Percentiles rank a stretch among this genome's conserved stretches.
Evolutionary conservation across 53 echinoderm and acorn worm species (phyloP).

Genomic region (Zoroaster sp.): DNA sequence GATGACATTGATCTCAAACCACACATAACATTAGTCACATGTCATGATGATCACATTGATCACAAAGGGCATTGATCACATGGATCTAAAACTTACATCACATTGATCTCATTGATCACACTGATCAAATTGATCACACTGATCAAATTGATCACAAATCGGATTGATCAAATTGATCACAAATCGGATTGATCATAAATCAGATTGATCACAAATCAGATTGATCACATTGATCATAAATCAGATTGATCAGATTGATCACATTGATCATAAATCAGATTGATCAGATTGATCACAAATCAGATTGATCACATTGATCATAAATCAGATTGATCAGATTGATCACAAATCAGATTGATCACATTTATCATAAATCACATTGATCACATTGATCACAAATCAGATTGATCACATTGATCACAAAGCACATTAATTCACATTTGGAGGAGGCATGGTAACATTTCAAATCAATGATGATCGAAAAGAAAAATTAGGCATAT

Average conservation of each 20-base stretch:
- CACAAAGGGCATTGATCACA: too few relatives aligned
- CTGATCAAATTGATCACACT: background rate
- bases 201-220: too few relatives aligned
- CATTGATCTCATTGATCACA: background rate
- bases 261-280: background rate
- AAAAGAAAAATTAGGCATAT: too few relatives aligned
- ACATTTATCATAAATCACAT: background rate
- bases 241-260: background rate
- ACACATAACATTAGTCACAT: too few relatives aligned
- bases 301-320: background rate
- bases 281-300: background rate
- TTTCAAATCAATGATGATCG: too few relatives aligned
- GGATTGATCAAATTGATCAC: background rate
- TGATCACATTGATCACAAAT: background rate
- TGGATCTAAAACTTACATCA: background rate
- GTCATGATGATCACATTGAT: too few relatives aligned
- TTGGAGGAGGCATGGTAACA: too few relatives aligned
- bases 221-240: too few relatives aligned
- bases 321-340: background rate
- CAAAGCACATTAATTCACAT: background rate
- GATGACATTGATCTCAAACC: too few relatives aligned
- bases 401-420: background rate
- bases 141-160: background rate
- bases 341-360: background rate
- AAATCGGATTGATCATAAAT: too few relatives aligned